Evolutionary conservation across 1,140 invertebrate genomes (phyloP).

Genomic region (Aphelenchoides avenae): DNA sequence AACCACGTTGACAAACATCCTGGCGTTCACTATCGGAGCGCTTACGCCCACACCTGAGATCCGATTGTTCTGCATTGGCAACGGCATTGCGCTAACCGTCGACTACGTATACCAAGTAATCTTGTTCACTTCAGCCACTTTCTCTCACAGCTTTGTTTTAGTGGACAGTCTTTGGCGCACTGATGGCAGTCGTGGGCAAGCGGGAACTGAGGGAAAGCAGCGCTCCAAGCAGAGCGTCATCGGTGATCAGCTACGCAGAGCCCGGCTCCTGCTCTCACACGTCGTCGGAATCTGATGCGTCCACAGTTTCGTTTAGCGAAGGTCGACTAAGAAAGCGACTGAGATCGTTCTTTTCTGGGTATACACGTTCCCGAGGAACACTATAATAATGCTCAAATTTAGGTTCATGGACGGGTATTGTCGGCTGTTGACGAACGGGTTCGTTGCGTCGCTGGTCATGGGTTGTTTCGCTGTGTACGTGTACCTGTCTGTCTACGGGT

Average conservation of each 20-base stretch:
- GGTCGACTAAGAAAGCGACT: too few relatives aligned
- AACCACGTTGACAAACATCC: slow-evolving; percentile 55
- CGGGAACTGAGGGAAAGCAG: slow-evolving; percentile 34
- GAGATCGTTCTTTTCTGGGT: too few relatives aligned
- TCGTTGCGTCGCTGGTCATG: slow-evolving; percentile 35
- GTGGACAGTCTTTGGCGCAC: slow-evolving; percentile 53
- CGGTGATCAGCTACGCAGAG: too few relatives aligned
- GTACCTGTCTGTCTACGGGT: slow-evolving; percentile 46
- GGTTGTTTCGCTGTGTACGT: slow-evolving; percentile 47
- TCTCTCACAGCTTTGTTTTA: slow-evolving; percentile 29
- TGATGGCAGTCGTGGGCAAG: slow-evolving; percentile 49
- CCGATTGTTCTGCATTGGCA: slow-evolving; percentile 58
- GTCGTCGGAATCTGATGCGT: too few relatives aligned
- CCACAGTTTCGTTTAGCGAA: too few relatives aligned
- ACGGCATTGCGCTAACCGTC: slow-evolving; percentile 53
- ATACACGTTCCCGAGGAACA: background rate
- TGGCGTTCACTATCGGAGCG: slow-evolving; percentile 56
- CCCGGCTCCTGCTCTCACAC: too few relatives aligned
- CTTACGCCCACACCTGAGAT: slow-evolving; percentile 57
- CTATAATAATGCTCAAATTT: background rate
- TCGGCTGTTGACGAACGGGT: slow-evolving; percentile 43
- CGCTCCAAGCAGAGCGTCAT: too few relatives aligned
- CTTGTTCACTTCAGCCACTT: slow-evolving; percentile 2
- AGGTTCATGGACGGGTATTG: slow-evolving; percentile 47
- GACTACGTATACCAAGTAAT: slow-evolving; percentile 53